Conservation (phyloP, 2,888 invertebrate species). For the Aspidiotus rigidus region DNA sequence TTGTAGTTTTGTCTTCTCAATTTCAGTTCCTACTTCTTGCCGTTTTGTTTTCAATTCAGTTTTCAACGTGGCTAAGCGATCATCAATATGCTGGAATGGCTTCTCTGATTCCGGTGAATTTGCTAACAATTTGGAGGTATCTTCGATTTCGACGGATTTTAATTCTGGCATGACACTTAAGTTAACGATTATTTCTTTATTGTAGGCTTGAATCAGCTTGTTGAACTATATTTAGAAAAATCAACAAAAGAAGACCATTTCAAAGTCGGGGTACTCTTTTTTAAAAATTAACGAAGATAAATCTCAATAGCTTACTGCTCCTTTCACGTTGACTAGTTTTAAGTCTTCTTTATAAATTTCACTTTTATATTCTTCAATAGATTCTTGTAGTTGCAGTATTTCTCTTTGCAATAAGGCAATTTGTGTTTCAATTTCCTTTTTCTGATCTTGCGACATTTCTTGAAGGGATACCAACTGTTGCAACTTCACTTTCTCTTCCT, state of each 20-base stretch:
- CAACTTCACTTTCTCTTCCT: conserved; percentile 2
- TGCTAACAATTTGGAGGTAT: not conserved
- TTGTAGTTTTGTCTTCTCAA: not conserved
- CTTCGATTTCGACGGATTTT: conserved; percentile 24
- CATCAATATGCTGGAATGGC: conserved; percentile 12
- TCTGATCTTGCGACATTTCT: conserved; percentile 14
- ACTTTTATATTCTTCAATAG: conserved; percentile 7
- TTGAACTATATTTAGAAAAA: conserved; percentile 25
- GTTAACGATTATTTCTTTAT: conserved; percentile 33
- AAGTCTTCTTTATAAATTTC: conserved; percentile 27
- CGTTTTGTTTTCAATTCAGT: not conserved
- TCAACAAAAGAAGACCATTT: not conserved
- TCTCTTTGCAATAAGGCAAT: conserved; percentile 12
- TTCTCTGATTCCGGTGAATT: conserved; percentile 10
- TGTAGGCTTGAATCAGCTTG: conserved; percentile 32
- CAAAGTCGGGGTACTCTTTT: not conserved
- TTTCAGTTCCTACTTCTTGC: conserved; percentile 12
- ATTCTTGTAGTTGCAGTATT: conserved; percentile 1
- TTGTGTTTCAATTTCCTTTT: conserved; percentile 13
- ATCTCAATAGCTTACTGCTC: conserved; percentile 10
- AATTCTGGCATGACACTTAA: conserved; percentile 28
- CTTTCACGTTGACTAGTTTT: conserved; percentile 2
- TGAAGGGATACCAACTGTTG: conserved; percentile 6
- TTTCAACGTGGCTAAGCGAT: not conserved
- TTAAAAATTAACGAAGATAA: not conserved